These are phyloP conservation scores for Nudaria mundana DNA, from an alignment of 2,888 invertebrate species.

Conservation along the genomic window DNA sequence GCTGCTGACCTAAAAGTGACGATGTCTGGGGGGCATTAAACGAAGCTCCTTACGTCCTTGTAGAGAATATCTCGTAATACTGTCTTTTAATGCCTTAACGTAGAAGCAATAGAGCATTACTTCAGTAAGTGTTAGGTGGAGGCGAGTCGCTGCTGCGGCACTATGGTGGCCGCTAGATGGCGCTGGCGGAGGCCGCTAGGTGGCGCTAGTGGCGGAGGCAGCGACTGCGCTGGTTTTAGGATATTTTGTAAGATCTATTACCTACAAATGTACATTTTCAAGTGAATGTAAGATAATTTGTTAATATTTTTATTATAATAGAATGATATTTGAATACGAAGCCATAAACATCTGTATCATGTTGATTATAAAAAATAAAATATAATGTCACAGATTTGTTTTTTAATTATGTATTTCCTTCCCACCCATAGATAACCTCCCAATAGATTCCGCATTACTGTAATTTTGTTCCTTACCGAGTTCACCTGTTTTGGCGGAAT, in stretches of 20 bases:
- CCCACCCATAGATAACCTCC: too few relatives aligned
- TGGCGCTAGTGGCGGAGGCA: conserved; percentile 18
- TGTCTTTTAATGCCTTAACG: conserved; percentile 54
- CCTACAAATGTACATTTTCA: conserved; percentile 79
- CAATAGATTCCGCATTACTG: too few relatives aligned
- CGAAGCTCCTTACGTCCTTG: conserved; percentile 46
- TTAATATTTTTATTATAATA: conserved; percentile 80
- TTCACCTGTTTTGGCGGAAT: too few relatives aligned
- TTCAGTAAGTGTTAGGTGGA: conserved; percentile 58
- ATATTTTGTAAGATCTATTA: conserved; percentile 76
- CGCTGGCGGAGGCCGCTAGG: background rate
- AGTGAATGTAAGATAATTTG: conserved; percentile 80
- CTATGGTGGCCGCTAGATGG: conserved; percentile 7
- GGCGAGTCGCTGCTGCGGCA: conserved; percentile 47
- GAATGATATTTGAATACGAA: conserved; percentile 77
- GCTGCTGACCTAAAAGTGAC: conserved; percentile 43
- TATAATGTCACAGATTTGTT: conserved; percentile 49
- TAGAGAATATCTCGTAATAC: conserved; percentile 41
- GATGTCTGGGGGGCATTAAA: conserved; percentile 47
- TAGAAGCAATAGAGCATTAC: conserved; percentile 57
- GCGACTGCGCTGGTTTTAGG: conserved; percentile 55
- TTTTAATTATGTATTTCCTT: background rate
- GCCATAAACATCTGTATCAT: conserved; percentile 80
- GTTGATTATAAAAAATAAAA: conserved; percentile 77
- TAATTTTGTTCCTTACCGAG: too few relatives aligned